A percentile compares a stretch with the other conserved stretches of the same genome.
These are phyloP conservation scores for Caretta caretta DNA, from an alignment of 2,113 vertebrate genomes.

Conservation along the genomic window DNA sequence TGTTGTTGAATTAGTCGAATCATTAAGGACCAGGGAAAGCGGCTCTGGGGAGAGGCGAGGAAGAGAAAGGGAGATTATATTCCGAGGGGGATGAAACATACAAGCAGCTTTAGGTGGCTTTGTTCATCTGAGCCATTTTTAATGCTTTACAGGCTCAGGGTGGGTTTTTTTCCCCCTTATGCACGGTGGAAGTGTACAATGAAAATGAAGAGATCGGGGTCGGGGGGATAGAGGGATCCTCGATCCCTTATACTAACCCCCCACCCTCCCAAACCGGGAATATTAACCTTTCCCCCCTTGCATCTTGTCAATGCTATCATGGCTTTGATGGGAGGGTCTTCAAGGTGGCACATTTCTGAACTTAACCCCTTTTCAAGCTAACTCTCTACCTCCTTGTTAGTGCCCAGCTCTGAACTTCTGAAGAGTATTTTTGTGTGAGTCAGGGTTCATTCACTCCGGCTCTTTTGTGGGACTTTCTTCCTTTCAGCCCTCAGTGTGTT, in stretches of 20 bases:
- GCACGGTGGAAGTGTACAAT: background rate
- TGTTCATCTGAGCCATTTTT: background rate
- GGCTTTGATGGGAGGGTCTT: slow-evolving; percentile 87
- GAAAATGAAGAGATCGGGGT: slow-evolving; percentile 17
- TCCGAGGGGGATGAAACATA: background rate
- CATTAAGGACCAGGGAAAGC: background rate
- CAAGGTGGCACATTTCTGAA: slow-evolving; percentile 90
- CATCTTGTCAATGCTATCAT: slow-evolving; percentile 88
- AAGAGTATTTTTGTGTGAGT: slow-evolving; percentile 92
- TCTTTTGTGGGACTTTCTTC: slow-evolving; percentile 89
- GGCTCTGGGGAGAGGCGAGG: background rate
- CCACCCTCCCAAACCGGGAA: slow-evolving; percentile 36
- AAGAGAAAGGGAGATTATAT: background rate
- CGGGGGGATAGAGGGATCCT: slow-evolving; percentile 33
- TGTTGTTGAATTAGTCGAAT: slow-evolving; percentile 43
- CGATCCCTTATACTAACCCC: slow-evolving; percentile 38
- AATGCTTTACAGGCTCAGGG: background rate
- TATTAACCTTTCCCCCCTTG: slow-evolving; percentile 81
- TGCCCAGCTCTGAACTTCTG: slow-evolving; percentile 92
- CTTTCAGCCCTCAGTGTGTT: slow-evolving; percentile 92
- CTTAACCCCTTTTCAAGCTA: slow-evolving; percentile 88
- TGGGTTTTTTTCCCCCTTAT: background rate
- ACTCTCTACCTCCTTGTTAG: slow-evolving; percentile 89
- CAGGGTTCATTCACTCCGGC: slow-evolving; percentile 89
- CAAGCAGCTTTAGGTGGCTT: background rate